Conservation (phyloP, 2,888 invertebrate species). For the Agrochola macilenta region DNA sequence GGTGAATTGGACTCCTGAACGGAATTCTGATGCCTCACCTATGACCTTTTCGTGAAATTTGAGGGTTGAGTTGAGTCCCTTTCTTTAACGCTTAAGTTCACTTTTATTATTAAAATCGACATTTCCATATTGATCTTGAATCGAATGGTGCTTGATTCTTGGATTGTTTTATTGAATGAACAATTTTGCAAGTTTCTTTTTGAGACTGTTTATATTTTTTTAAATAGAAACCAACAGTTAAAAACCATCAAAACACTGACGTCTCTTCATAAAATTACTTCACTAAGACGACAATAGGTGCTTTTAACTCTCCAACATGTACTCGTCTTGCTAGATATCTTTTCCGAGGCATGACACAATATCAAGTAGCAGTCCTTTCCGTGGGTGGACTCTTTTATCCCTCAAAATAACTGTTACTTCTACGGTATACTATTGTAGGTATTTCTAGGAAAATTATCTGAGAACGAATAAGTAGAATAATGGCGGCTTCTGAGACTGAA, state of each 20-base stretch:
- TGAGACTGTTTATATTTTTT: neutral
- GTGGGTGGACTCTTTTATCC: constrained; percentile 26
- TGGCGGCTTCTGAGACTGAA: neutral
- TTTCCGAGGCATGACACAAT: constrained; percentile 29
- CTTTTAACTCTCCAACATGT: constrained; percentile 13
- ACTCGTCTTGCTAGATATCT: constrained; percentile 36
- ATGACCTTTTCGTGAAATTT: constrained; percentile 52
- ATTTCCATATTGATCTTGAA: constrained; percentile 31
- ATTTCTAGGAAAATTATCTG: constrained; percentile 10
- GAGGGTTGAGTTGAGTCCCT: constrained; percentile 25
- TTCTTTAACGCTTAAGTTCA: constrained; percentile 40
- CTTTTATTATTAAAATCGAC: constrained; percentile 36
- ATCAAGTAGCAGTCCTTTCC: constrained; percentile 24
- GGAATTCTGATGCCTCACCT: constrained; percentile 48
- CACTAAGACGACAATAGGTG: constrained; percentile 21
- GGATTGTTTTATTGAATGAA: neutral
- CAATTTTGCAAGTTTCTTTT: neutral
- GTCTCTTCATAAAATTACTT: constrained; percentile 7
- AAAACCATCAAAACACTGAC: neutral
- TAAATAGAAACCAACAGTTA: neutral
- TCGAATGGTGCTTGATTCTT: neutral
- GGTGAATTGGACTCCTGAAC: constrained; percentile 19
- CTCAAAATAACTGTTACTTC: constrained; percentile 27
- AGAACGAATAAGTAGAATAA: neutral
- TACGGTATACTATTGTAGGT: neutral